A percentile compares a stretch with the other conserved stretches of the same genome.
phyloP scores from a whole-genome alignment of 2,888 invertebrate species.

The Galerucella nymphaeae region DNA sequence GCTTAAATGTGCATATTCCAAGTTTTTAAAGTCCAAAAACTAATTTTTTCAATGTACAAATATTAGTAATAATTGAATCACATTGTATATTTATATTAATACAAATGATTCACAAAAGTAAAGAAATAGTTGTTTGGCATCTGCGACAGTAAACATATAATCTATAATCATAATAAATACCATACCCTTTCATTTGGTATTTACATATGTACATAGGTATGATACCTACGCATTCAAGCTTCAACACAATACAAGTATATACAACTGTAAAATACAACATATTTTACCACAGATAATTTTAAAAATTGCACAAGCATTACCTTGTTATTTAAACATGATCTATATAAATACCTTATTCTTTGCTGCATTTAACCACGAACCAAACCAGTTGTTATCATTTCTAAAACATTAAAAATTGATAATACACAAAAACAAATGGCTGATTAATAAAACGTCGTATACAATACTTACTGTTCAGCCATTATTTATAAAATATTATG shows the following conservation, averaged over 20 bases:
- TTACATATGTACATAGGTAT: not conserved
- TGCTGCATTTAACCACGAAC: constrained; percentile 64
- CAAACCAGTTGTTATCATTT: constrained; percentile 62
- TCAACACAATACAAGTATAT: not conserved
- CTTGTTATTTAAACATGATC: constrained; percentile 17
- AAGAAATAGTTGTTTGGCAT: too few species aligned
- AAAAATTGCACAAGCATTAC: not conserved
- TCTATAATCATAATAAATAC: not conserved
- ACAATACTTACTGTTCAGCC: constrained; percentile 44
- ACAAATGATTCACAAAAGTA: too few species aligned
- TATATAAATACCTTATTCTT: constrained; percentile 60
- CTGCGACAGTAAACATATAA: too few species aligned
- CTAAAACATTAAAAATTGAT: constrained; percentile 42
- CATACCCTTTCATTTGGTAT: not conserved
- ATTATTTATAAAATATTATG: constrained; percentile 39
- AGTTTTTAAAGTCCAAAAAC: too few species aligned
- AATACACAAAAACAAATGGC: constrained; percentile 19
- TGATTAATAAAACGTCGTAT: constrained; percentile 16
- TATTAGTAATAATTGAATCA: too few species aligned
- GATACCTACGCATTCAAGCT: not conserved
- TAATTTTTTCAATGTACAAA: too few species aligned
- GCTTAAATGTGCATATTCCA: too few species aligned
- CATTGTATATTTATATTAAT: too few species aligned
- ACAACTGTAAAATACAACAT: constrained; percentile 2
- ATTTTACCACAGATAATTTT: not conserved